A percentile compares a stretch with the other conserved stretches of the same genome.
phyloP scores from a whole-genome alignment of 2,888 invertebrate species.

The Drosophila maculinotata region DNA sequence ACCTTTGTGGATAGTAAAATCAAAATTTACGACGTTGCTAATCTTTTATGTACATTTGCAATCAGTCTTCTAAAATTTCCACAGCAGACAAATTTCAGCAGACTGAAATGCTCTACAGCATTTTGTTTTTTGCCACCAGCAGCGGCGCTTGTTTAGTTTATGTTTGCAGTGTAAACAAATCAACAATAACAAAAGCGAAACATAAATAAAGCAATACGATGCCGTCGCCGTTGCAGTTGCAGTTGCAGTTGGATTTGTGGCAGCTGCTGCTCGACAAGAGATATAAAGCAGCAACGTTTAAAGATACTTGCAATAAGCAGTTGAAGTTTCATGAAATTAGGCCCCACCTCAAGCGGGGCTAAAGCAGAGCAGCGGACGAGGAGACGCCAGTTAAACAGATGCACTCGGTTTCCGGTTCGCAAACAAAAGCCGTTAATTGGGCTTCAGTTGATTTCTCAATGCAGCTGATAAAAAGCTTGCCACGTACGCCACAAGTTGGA shows the following conservation, averaged over 20 bases:
- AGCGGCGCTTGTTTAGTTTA: constrained; percentile 69
- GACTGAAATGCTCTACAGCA: constrained; percentile 3
- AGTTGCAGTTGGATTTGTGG: constrained; percentile 19
- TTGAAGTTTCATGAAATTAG: constrained; percentile 36
- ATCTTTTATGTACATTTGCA: not conserved
- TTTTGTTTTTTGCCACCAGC: constrained; percentile 56
- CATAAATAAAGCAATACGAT: constrained; percentile 52
- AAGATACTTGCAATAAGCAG: constrained; percentile 52
- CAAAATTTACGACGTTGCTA: too few species aligned
- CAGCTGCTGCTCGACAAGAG: constrained; percentile 33
- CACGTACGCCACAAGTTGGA: constrained; percentile 2
- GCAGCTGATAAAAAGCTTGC: constrained; percentile 30
- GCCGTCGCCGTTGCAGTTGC: constrained; percentile 29
- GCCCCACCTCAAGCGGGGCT: constrained; percentile 33
- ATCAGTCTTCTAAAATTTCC: not conserved
- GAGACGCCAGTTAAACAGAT: constrained; percentile 35
- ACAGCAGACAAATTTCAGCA: not conserved
- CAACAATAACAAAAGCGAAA: constrained; percentile 50
- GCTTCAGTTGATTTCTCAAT: constrained; percentile 49
- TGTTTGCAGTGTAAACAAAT: constrained; percentile 71
- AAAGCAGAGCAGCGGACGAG: not conserved
- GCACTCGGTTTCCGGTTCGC: constrained; percentile 26
- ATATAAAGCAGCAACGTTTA: constrained; percentile 35
- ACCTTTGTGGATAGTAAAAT: not conserved
- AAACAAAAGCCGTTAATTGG: constrained; percentile 56